phyloP scores from a whole-genome alignment of 2,797 vertebrate genomes.

The Amphiprion clarkii region DNA sequence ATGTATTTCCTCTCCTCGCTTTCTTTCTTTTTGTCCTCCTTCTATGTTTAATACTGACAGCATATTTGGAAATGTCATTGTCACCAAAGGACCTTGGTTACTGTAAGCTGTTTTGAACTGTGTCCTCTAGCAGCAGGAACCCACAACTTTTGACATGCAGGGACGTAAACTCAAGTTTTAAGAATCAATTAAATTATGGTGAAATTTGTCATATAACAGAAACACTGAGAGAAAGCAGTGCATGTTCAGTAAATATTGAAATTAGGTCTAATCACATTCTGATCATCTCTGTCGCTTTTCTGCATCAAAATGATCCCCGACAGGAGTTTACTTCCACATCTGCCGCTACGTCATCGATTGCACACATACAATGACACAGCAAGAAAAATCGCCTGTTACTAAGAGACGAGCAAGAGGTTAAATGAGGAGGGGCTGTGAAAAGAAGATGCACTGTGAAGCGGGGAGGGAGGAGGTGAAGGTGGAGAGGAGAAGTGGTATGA shows the following conservation, averaged over 20 bases:
- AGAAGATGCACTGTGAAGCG: conserved; percentile 52
- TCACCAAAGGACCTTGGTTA: conserved; percentile 32
- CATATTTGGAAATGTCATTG: conserved; percentile 30
- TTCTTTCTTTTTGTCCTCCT: background rate
- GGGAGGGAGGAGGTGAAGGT: conserved; percentile 62
- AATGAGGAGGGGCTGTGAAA: conserved; percentile 60
- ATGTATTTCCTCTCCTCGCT: conserved; percentile 9
- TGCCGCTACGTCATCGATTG: background rate
- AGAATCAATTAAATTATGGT: background rate
- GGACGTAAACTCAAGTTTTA: background rate
- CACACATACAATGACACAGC: conserved; percentile 64
- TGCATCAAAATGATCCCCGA: background rate
- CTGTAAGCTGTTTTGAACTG: conserved; percentile 14
- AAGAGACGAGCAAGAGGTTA: conserved; percentile 62
- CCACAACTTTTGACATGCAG: background rate
- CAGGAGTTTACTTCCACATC: conserved; percentile 14
- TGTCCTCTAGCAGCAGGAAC: conserved; percentile 25
- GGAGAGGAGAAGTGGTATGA: conserved; percentile 49
- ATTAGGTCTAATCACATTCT: background rate
- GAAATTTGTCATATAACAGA: no score
- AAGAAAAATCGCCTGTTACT: conserved; percentile 61
- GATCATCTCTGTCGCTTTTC: background rate
- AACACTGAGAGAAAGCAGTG: background rate
- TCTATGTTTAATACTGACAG: conserved; percentile 24
- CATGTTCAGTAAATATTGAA: background rate